Conservation (phyloP, 2,888 invertebrate genomes). For the Crepidodera aurea region DNA sequence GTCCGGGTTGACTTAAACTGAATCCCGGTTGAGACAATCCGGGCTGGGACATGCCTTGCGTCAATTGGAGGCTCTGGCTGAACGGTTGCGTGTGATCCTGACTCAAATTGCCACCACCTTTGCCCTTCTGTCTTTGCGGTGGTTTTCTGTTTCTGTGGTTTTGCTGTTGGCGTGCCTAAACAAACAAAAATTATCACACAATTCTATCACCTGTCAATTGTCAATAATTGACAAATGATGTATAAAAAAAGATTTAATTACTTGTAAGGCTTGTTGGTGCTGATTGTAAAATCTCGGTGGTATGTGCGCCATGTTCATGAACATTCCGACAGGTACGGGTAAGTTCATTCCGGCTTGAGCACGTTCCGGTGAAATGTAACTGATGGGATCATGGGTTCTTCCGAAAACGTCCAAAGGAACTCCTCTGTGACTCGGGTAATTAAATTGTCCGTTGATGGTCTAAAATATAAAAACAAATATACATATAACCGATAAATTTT, state of each 20-base stretch:
- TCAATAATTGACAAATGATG: too few relatives aligned
- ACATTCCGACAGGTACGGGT: conserved; percentile 94
- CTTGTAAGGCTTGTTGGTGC: conserved; percentile 73
- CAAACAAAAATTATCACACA: too few relatives aligned
- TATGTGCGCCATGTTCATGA: conserved; percentile 87
- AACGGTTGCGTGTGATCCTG: conserved; percentile 63
- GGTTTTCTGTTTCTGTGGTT: conserved; percentile 49
- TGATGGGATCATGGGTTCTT: conserved; percentile 87
- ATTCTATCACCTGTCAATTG: too few relatives aligned
- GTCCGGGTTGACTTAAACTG: conserved; percentile 72
- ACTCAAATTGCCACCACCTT: conserved; percentile 49
- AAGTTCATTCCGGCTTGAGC: conserved; percentile 80
- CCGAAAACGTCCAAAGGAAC: conserved; percentile 70
- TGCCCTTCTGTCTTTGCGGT: conserved; percentile 33
- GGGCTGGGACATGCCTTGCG: conserved; percentile 76
- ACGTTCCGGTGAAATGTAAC: conserved; percentile 89
- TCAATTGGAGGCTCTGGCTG: conserved; percentile 75
- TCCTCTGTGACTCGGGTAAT: conserved; percentile 37
- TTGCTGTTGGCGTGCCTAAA: conserved; percentile 56
- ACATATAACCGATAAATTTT: background rate
- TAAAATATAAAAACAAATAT: conserved; percentile 4
- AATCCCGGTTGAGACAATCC: conserved; percentile 76
- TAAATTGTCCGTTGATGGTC: conserved; percentile 48
- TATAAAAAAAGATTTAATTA: too few relatives aligned
- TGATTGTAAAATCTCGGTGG: conserved; percentile 80